These are phyloP conservation scores for Ametastegia equiseti DNA, from an alignment of 2,888 invertebrate species.

Conservation along the genomic window DNA sequence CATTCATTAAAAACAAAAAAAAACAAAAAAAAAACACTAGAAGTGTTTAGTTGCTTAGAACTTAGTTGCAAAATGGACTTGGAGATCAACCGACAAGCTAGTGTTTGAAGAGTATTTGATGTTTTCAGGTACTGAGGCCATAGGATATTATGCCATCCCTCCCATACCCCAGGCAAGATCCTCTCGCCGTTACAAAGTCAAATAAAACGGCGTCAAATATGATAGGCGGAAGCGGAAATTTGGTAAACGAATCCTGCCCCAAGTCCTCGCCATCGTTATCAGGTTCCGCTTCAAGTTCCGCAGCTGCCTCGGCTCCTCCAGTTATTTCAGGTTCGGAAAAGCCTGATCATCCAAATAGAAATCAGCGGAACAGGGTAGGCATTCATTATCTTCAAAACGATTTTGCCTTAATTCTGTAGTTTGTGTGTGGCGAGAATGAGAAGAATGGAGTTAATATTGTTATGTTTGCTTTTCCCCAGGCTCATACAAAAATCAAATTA, in stretches of 20 bases:
- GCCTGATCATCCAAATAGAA: slow-evolving; percentile 69
- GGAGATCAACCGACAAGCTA: neutral
- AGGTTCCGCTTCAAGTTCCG: slow-evolving; percentile 58
- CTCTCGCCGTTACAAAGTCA: slow-evolving; percentile 64
- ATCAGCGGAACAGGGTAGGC: slow-evolving; percentile 71
- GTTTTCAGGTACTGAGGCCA: slow-evolving; percentile 2
- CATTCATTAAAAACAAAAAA: too few species aligned
- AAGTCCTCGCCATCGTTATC: slow-evolving; percentile 59
- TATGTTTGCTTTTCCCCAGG: slow-evolving; percentile 73
- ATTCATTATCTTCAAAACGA: neutral
- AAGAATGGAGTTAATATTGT: neutral
- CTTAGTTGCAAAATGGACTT: neutral
- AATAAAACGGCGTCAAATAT: slow-evolving; percentile 69
- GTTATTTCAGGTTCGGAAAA: slow-evolving; percentile 58
- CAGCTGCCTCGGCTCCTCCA: slow-evolving; percentile 48
- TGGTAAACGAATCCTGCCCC: slow-evolving; percentile 61
- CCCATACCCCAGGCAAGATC: slow-evolving; percentile 70
- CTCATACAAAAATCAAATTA: slow-evolving; percentile 87
- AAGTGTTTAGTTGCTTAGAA: too few species aligned
- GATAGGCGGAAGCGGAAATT: slow-evolving; percentile 72
- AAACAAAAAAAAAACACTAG: too few species aligned
- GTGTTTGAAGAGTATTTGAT: neutral
- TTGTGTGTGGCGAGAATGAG: neutral
- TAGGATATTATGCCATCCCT: slow-evolving; percentile 69
- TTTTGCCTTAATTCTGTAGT: neutral